Percentiles rank a stretch among this genome's conserved stretches.
These are phyloP conservation scores for Chlorodrepanis virens DNA, from an alignment of 2,113 vertebrate species.

Conservation along the genomic window DNA sequence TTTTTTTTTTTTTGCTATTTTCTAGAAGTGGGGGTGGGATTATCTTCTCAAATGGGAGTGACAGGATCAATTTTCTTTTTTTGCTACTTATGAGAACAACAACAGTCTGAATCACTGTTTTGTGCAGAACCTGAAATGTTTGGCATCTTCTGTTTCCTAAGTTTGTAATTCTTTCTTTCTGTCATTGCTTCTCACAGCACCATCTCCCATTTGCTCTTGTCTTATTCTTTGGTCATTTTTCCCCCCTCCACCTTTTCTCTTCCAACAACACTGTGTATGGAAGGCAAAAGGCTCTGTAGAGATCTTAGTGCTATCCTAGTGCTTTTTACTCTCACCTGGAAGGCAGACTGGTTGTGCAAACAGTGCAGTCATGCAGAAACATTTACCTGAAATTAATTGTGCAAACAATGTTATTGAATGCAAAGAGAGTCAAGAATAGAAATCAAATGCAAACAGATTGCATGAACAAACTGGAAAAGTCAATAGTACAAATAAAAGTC, in stretches of 20 bases:
- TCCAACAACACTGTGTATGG: fast-evolving
- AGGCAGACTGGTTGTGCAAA: neutral
- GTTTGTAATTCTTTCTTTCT: neutral
- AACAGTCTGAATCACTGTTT: neutral
- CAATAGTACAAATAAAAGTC: neutral
- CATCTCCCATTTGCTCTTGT: neutral
- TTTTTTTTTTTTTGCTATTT: neutral
- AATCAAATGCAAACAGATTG: neutral
- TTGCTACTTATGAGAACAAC: neutral
- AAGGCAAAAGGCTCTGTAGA: neutral
- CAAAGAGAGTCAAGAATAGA: neutral
- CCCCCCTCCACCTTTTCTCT: neutral
- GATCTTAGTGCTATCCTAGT: neutral
- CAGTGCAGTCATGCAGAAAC: neutral
- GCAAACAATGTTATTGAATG: neutral
- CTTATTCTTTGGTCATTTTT: neutral
- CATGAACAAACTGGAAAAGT: neutral
- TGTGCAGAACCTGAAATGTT: neutral
- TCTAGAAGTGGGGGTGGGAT: neutral
- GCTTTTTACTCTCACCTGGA: neutral
- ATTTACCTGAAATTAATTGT: neutral
- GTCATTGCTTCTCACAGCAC: fast-evolving
- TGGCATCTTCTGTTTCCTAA: neutral
- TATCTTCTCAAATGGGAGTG: neutral
- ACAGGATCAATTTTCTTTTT: neutral